Base-by-base conservation (phyloP, 1,140 invertebrate species). In the Babylonia areolata region DNA sequence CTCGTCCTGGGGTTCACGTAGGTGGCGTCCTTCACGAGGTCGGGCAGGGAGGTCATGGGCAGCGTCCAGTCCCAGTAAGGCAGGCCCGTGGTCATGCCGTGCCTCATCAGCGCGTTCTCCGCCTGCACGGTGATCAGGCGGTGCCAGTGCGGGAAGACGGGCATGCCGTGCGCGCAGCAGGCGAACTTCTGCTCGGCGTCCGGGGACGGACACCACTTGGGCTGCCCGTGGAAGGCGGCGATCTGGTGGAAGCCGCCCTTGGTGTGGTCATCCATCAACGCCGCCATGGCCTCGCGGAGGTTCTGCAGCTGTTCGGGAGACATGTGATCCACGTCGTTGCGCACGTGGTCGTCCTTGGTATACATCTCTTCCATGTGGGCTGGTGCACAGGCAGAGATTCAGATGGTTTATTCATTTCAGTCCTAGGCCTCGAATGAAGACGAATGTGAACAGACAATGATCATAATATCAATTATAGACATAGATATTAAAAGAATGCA, bases 21-120 rank as follows among this genome's bases (percentile, higher is more conserved):
- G 15, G 23, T 81, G n/a, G 20, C 71, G 0, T 81, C 73, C 9
- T 2, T 37, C 51, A 88, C 77, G 42, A 89, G 31, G n/a, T 54
- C 78, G n/a, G 88, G 88, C 31, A 89, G 39, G 15, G n/a, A 12
- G 35, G 42, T 54, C 54, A 87, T 85, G 11, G 86, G 86, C 31
- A 64, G 77, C 23, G 89, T 89, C 89, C 89, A 89, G 80, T 89
- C 89, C 89, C 89, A 88, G 81, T 88, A 88, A n/a, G 87, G 87
- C 17, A 88, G 40, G 23, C 75, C 87, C 17, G 51, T 31, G 54
- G 42, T 0, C 17, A 84, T 85, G 9, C 87, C 78, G 78, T 80
- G 31, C 28, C 42, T 42, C 78, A 51, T 5, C 23, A 80, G 78
- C 5, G 78, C 78, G 33, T 80, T 58, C 46, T 80, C 78, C 3